These are phyloP conservation scores for Globia sparganii DNA, from an alignment of 2,888 invertebrate species.

Conservation along the genomic window DNA sequence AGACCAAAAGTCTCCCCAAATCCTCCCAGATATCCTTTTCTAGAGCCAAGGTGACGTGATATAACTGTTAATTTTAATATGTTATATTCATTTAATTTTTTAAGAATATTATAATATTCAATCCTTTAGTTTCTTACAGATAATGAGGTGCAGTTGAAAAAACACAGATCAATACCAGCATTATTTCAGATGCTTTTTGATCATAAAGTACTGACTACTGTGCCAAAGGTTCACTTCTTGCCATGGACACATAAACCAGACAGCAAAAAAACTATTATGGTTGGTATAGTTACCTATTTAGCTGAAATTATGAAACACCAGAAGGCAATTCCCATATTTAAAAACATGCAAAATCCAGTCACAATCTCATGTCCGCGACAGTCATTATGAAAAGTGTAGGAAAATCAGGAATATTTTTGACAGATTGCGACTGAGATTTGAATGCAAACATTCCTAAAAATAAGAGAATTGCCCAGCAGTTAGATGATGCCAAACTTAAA, in stretches of 20 bases:
- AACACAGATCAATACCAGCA: constrained; percentile 91
- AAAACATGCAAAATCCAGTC: no score
- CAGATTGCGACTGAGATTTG: no score
- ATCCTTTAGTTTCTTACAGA: constrained; percentile 91
- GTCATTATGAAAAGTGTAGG: no score
- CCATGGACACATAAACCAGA: constrained; percentile 90
- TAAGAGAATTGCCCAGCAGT: no score
- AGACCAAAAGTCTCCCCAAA: background rate
- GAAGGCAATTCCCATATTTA: no score
- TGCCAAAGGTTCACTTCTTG: constrained; percentile 92
- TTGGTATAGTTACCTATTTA: constrained; percentile 64
- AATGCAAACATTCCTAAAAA: no score
- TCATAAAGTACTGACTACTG: constrained; percentile 90
- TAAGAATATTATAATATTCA: constrained; percentile 57
- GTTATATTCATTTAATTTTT: background rate
- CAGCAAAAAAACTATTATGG: constrained; percentile 77
- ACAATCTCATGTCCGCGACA: no score
- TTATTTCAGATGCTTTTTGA: constrained; percentile 93
- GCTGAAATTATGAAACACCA: background rate
- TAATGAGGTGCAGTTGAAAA: constrained; percentile 89
- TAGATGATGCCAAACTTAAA: background rate
- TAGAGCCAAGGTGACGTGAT: background rate
- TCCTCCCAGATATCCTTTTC: background rate
- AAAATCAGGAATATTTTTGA: no score
- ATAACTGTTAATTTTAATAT: constrained; percentile 60